Evolutionary conservation across 1,140 invertebrate species (phyloP), one percentile per base, ranked within the genome.

Genomic region (Drosophila pallidifrons): DNA sequence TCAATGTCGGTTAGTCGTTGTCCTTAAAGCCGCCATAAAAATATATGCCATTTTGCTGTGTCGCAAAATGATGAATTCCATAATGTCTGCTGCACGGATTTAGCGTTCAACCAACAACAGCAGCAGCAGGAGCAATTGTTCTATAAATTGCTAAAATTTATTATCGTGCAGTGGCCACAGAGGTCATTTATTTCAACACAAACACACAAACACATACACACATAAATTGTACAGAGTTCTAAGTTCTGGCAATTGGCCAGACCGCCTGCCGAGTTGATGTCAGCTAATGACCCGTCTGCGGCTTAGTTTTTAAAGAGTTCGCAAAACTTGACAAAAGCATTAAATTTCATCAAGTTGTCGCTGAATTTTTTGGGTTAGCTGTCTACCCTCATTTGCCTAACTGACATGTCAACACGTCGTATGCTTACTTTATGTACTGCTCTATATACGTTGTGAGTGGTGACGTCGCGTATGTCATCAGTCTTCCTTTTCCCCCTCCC

Each of bases 331-430:
- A 46, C 51, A 69, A 66, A 28, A 47, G 47, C 64, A 60, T 54
- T 61, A 52, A 74, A 61, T 61, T 61, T 61, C 13, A 32, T 20
- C 15, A 51, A 63, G 47, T 61, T 61, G n/a, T 16, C 25, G 35
- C 20, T 30, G 7, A 25, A n/a, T 60, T 38, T 46, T 55, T 25
- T 30, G 65, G 15, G 43, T 15, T 51, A 43, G 66, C 82, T 86
- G 82, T 86, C 83, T 88, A 88, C 76, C 83, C 82, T 87, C 76
- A 82, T 87, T 87, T 87, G 82, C 79, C 77, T 87, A 87, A 82
- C 82, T 82, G 83, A 88, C 76, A 77, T 88, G 80, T 87, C 82
- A 88, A 87, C 82, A 73, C 83, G 76, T 88, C 5, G 45, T 47
- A 16, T 47, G 13, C 13, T 13, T 16, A 16, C 13, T 52, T 57